These are phyloP conservation scores for Drosophila borborema DNA, from an alignment of 2,888 invertebrate species.

Conservation along the genomic window DNA sequence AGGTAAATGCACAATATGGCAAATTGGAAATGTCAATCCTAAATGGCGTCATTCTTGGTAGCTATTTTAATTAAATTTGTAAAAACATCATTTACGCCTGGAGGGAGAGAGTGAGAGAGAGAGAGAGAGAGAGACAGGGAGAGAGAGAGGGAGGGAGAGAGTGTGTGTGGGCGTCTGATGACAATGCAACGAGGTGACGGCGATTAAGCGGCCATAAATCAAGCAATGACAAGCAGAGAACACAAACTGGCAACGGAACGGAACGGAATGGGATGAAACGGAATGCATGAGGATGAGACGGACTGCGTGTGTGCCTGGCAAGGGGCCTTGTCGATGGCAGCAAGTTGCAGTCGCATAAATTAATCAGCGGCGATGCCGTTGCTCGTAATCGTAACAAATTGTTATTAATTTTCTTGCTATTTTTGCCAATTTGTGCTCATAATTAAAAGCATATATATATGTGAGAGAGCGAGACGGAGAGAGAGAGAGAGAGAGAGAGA, in stretches of 20 bases:
- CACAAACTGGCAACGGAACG: constrained; percentile 18
- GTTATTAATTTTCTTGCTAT: constrained; percentile 69
- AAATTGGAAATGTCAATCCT: constrained; percentile 7
- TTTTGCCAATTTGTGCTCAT: constrained; percentile 57
- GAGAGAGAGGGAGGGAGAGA: background rate
- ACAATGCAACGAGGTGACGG: constrained; percentile 56
- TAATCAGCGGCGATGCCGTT: constrained; percentile 52
- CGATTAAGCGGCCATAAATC: constrained; percentile 56
- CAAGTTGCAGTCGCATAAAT: constrained; percentile 60
- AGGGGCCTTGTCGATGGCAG: constrained; percentile 27
- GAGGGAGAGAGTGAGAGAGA: background rate
- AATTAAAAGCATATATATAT: constrained; percentile 39
- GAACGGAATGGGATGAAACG: constrained; percentile 4
- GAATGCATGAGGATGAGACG: too few relatives aligned
- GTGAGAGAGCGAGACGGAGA: constrained; percentile 14
- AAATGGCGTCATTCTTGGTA: constrained; percentile 30
- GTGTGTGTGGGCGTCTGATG: constrained; percentile 29
- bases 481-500: constrained; percentile 5
- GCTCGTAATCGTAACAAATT: constrained; percentile 64
- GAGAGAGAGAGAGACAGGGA: background rate
- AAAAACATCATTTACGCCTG: constrained; percentile 17
- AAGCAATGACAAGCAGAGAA: constrained; percentile 27
- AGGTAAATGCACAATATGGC: constrained; percentile 7
- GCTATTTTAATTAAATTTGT: constrained; percentile 48
- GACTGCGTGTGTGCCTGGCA: background rate